Conservation (phyloP, 2,888 invertebrate species). For the Diarsia brunnea region DNA sequence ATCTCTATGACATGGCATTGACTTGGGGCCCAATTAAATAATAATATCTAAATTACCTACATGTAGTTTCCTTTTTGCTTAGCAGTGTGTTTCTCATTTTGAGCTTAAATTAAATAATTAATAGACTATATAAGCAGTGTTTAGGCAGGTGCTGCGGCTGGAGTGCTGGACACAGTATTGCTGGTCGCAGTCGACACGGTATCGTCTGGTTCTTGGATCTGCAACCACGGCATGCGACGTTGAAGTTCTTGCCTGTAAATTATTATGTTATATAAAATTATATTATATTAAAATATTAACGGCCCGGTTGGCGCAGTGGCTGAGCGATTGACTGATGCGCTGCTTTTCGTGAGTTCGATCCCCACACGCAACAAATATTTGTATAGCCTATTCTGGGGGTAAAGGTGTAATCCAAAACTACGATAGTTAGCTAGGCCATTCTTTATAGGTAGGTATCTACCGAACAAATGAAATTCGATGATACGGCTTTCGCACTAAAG, state of each 20-base stretch:
- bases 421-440: no score
- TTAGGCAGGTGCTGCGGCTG: constrained; percentile 80
- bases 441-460: no score
- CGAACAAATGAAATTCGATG: no score
- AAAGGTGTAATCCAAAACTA: no score
- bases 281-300: no score
- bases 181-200: constrained; percentile 90
- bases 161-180: constrained; percentile 82
- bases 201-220: constrained; percentile 92
- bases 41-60: neutral
- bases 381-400: no score
- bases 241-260: constrained; percentile 94
- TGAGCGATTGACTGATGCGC: no score
- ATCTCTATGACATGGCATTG: neutral
- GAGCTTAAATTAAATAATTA: constrained; percentile 50
- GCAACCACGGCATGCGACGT: constrained; percentile 95
- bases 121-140: neutral
- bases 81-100: constrained; percentile 50
- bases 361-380: no score
- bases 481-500: no score
- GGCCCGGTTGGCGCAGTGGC: no score
- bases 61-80: constrained; percentile 1
- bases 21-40: constrained; percentile 6
- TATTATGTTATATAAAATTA: no score
- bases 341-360: no score